Evolutionary conservation across 1,140 invertebrate genomes (phyloP).

Genomic region (Drosophila albomicans): DNA sequence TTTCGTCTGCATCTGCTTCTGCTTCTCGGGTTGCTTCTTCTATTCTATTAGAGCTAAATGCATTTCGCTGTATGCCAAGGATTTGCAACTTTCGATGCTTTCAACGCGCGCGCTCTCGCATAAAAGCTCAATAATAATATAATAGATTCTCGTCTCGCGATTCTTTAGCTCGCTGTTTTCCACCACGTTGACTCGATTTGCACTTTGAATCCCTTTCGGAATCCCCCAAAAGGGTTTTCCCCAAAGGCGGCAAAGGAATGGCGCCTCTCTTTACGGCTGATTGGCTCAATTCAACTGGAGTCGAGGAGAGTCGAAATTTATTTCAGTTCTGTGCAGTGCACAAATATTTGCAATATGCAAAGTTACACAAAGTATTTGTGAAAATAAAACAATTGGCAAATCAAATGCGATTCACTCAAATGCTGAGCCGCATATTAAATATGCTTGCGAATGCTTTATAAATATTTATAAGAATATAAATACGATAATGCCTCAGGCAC

Average conservation of each 20-base stretch:
- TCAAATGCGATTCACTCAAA: slow-evolving; percentile 19
- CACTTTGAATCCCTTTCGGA: slow-evolving; percentile 46
- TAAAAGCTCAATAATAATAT: slow-evolving; percentile 72
- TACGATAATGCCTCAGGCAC: neutral
- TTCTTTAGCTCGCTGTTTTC: slow-evolving; percentile 51
- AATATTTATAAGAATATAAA: slow-evolving; percentile 20
- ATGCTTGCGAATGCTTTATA: slow-evolving; percentile 11
- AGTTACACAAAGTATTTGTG: slow-evolving; percentile 44
- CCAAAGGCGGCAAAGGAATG: neutral
- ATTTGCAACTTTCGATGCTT: slow-evolving; percentile 48
- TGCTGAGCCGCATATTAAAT: slow-evolving; percentile 26
- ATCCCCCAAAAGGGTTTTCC: slow-evolving; percentile 4
- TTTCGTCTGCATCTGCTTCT: neutral
- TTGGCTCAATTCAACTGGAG: slow-evolving; percentile 17
- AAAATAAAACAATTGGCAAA: slow-evolving; percentile 27
- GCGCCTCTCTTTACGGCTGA: slow-evolving; percentile 22
- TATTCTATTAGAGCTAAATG: slow-evolving; percentile 43
- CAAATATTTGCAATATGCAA: slow-evolving; percentile 45
- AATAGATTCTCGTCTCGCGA: slow-evolving; percentile 55
- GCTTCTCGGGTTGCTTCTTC: no score
- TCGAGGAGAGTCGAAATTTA: slow-evolving; percentile 22
- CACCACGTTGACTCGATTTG: slow-evolving; percentile 65
- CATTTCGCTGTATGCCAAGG: slow-evolving; percentile 56
- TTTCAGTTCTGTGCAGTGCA: slow-evolving; percentile 19
- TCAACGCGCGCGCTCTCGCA: slow-evolving; percentile 52